Conservation (phyloP, 2,113 vertebrate species). For the Carassius gibelio region DNA sequence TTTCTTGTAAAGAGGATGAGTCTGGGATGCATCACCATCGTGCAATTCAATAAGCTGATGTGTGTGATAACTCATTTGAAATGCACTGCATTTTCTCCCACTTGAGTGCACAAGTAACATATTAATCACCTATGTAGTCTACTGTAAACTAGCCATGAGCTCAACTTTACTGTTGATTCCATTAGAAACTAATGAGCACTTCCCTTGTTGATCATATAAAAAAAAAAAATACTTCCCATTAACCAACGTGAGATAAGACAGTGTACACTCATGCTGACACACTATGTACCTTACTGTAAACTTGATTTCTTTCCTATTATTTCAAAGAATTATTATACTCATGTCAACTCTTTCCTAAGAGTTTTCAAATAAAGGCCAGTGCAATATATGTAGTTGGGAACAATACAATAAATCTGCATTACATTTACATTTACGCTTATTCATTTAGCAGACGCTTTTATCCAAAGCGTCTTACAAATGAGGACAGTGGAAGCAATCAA, state of each 20-base stretch:
- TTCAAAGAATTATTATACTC: not conserved
- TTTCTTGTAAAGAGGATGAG: not conserved
- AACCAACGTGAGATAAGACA: not conserved
- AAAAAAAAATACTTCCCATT: not conserved
- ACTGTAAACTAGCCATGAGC: not conserved
- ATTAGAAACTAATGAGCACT: not conserved
- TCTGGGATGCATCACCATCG: not conserved
- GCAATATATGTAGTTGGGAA: not conserved
- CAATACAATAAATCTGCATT: not conserved
- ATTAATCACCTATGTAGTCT: not conserved
- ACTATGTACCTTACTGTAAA: not conserved
- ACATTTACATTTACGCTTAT: not conserved
- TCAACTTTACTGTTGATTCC: not conserved
- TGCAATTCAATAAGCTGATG: constrained; percentile 13
- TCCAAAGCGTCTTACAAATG: too few species aligned
- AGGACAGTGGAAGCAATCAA: too few species aligned
- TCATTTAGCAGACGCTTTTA: too few species aligned
- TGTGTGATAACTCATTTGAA: not conserved
- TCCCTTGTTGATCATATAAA: not conserved
- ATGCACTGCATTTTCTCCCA: constrained; percentile 1
- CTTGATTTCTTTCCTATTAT: not conserved
- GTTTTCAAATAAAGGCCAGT: not conserved
- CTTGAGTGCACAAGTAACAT: not conserved
- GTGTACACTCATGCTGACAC: not conserved
- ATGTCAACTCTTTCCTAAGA: not conserved